These are phyloP conservation scores for Eublepharis macularius DNA, from an alignment of 2,113 vertebrate genomes.

Conservation along the genomic window DNA sequence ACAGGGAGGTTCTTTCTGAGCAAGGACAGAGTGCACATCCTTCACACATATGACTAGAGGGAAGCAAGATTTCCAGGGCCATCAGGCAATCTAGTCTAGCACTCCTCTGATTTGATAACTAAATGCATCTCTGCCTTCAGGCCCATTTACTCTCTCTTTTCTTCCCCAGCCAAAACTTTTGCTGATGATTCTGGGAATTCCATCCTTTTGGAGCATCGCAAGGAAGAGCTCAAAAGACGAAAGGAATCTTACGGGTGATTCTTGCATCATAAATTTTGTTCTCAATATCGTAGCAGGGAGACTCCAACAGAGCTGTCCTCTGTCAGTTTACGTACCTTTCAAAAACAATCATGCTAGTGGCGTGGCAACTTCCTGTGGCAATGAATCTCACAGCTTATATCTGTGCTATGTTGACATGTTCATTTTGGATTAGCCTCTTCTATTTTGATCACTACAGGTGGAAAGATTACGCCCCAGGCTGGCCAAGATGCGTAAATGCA, in stretches of 20 bases:
- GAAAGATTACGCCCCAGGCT: constrained; percentile 62
- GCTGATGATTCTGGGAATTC: neutral
- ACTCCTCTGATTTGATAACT: neutral
- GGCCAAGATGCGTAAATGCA: constrained; percentile 53
- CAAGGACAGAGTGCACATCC: neutral
- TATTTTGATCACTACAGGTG: constrained; percentile 37
- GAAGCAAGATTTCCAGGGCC: neutral
- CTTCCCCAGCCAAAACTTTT: neutral
- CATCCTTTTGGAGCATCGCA: constrained; percentile 61
- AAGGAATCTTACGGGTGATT: constrained; percentile 60
- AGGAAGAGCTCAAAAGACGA: constrained; percentile 46
- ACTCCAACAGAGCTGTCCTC: neutral
- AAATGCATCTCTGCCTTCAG: neutral
- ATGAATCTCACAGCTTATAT: no score
- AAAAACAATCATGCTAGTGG: neutral
- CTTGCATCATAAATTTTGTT: neutral
- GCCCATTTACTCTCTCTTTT: neutral
- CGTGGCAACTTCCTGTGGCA: neutral
- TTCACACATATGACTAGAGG: neutral
- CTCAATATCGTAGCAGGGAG: neutral
- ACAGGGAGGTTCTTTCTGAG: neutral
- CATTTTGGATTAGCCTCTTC: neutral
- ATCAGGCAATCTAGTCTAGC: no score
- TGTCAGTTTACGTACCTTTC: no score
- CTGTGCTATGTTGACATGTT: neutral